These are phyloP conservation scores for Apostichopus japonicus DNA, from an alignment of 35 echinoderm and acorn worm species.

Conservation along the genomic window DNA sequence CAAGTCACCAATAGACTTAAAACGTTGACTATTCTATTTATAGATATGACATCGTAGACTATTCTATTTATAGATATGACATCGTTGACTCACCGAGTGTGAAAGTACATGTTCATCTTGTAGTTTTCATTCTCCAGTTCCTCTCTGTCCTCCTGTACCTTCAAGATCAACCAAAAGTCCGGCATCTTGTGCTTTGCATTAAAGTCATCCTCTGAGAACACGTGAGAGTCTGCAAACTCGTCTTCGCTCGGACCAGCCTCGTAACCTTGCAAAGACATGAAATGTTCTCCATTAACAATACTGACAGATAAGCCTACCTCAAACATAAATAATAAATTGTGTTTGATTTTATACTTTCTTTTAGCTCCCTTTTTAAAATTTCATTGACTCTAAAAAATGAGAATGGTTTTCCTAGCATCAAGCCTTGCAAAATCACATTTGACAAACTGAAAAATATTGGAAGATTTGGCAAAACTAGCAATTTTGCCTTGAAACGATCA, in stretches of 20 bases:
- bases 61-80: neutral
- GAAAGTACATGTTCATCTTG: constrained; percentile 84
- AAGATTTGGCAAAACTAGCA: too few species aligned
- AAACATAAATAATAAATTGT: too few species aligned
- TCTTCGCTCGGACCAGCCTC: constrained; percentile 89
- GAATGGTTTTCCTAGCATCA: too few species aligned
- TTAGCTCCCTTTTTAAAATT: too few species aligned
- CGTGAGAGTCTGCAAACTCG: constrained; percentile 65
- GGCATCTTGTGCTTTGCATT: constrained; percentile 75
- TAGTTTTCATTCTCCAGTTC: constrained; percentile 54
- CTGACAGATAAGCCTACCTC: too few species aligned
- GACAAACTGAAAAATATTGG: too few species aligned
- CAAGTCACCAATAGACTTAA: neutral
- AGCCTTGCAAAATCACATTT: too few species aligned
- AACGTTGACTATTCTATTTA: too few species aligned
- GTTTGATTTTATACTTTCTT: too few species aligned
- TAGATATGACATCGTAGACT: neutral
- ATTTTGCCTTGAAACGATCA: neutral
- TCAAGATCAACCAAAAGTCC: constrained; percentile 96
- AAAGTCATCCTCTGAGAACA: constrained; percentile 43
- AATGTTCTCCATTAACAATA: too few species aligned
- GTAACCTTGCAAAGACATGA: constrained; percentile 68
- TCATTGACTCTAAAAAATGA: too few species aligned
- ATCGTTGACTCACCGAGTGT: constrained; percentile 71
- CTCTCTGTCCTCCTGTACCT: constrained; percentile 77